Base-by-base conservation (phyloP, 1,140 invertebrate species). In the Camponotus floridanus region DNA sequence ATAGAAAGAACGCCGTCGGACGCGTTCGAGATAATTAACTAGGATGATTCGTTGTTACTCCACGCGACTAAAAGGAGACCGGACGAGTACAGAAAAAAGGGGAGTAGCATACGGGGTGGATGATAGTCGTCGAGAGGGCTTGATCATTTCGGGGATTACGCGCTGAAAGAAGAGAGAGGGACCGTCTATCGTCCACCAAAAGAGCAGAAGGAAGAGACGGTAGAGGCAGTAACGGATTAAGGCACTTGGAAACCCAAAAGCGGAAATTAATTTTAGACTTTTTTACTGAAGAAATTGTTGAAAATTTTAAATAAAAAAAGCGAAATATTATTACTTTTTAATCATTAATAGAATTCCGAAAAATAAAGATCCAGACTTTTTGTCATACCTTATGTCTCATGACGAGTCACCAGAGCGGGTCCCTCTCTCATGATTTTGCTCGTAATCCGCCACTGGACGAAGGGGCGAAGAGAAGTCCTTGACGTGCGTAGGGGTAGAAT, bases 21-120 rank as follows among this genome's bases (percentile, higher is more conserved):
- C 86, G 89, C 86, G 86, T 87, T 76, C 76, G 78, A 85, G 81
- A 88, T 90, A 90, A 90, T 90, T 87, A 88, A 90, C 89, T 88
- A 86, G 78, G 83, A 90, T 90, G 87, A 90, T 90, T 90, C 88
- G 74, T 80, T 87, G 87, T 90, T 90, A 81, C 57, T 87, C 74
- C 86, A 79, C 73, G 88, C 73, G 88, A 78, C 73, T 89, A 73
- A 88, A 92, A 90, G 81, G 87, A 76, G 78, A 70, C 55, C 62
- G 83, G 90, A 80, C 85, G 87, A 88, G 86, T 76, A 86, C 48
- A 71, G 62, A 70, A 57, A 89, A 79, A 85, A 79, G 87, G 31
- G 73, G 48, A 39, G 48, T 57, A 67, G 76, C 36, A 51, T 6
- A 51, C 31, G 65, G 68, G 51, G n/a, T 74, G 76, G 78, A 87